phyloP scores from a whole-genome alignment of 2,888 invertebrate genomes.

The Rhogogaster chlorosoma region DNA sequence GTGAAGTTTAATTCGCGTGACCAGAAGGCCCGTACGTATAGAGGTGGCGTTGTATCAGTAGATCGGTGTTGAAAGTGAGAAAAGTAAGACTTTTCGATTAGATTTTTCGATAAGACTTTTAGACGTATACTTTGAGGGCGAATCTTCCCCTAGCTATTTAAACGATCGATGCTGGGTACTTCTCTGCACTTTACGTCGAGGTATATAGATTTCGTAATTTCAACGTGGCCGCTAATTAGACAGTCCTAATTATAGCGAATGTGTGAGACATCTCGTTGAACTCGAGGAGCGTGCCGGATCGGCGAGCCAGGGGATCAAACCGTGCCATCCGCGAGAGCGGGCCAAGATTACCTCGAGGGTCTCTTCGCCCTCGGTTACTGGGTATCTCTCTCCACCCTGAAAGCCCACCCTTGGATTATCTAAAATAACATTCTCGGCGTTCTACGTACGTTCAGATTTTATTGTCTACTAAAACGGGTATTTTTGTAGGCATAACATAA shows the following conservation, averaged over 20 bases:
- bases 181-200: background rate
- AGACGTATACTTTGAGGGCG: background rate
- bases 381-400: slow-evolving; percentile 59
- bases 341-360: slow-evolving; percentile 74
- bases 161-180: background rate
- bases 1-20: background rate
- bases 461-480: slow-evolving; percentile 51
- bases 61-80: background rate
- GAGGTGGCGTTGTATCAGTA: background rate
- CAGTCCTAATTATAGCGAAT: slow-evolving; percentile 73
- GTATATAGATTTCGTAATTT: slow-evolving; percentile 22
- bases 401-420: slow-evolving; percentile 66
- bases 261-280: slow-evolving; percentile 62
- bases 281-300: slow-evolving; percentile 72
- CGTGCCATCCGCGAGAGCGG: slow-evolving; percentile 68
- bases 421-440: slow-evolving; percentile 70
- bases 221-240: slow-evolving; percentile 68
- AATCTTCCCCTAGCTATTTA: background rate
- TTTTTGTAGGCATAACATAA: slow-evolving; percentile 50
- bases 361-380: slow-evolving; percentile 58
- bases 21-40: background rate
- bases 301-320: slow-evolving; percentile 75
- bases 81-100: background rate
- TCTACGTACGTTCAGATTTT: slow-evolving; percentile 53
- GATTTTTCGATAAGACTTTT: background rate